phyloP scores from a whole-genome alignment of 2,888 invertebrate species.

The Coremacera marginata region DNA sequence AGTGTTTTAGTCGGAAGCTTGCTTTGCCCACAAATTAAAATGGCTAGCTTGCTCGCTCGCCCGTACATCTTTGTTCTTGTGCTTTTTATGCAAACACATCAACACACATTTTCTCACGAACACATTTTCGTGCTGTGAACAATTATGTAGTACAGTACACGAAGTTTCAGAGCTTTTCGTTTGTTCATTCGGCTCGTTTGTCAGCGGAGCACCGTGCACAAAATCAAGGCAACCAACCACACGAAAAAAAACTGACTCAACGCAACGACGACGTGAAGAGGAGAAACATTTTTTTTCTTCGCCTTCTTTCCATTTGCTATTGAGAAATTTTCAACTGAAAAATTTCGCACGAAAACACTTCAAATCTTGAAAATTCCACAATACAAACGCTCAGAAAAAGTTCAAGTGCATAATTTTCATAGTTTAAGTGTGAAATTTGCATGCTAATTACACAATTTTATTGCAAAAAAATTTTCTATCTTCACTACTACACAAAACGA shows the following conservation, averaged over 20 bases:
- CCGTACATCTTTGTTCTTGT: not conserved
- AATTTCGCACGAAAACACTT: constrained; percentile 31
- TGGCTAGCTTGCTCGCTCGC: not conserved
- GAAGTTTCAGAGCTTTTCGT: constrained; percentile 42
- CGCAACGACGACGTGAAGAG: constrained; percentile 38
- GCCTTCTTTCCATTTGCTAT: constrained; percentile 35
- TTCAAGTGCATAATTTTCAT: constrained; percentile 31
- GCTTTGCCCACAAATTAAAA: not conserved
- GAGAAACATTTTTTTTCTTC: constrained; percentile 39
- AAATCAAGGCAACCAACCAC: constrained; percentile 45
- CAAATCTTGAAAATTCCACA: constrained; percentile 33
- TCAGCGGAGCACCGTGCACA: constrained; percentile 34
- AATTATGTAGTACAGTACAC: constrained; percentile 48
- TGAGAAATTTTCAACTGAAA: constrained; percentile 37
- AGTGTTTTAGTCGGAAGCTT: not conserved
- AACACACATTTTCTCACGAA: constrained; percentile 14
- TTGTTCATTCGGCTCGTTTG: constrained; percentile 31
- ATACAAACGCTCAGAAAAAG: constrained; percentile 26
- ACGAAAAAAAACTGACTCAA: constrained; percentile 32
- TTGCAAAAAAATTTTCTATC: constrained; percentile 39
- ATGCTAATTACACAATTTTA: constrained; percentile 38
- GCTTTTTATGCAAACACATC: constrained; percentile 10
- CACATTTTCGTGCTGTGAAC: constrained; percentile 13
- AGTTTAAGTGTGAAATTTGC: constrained; percentile 31
- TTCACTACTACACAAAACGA: constrained; percentile 45